phyloP scores from a whole-genome alignment of 2,113 vertebrate genomes.

The Apeltes quadracus region DNA sequence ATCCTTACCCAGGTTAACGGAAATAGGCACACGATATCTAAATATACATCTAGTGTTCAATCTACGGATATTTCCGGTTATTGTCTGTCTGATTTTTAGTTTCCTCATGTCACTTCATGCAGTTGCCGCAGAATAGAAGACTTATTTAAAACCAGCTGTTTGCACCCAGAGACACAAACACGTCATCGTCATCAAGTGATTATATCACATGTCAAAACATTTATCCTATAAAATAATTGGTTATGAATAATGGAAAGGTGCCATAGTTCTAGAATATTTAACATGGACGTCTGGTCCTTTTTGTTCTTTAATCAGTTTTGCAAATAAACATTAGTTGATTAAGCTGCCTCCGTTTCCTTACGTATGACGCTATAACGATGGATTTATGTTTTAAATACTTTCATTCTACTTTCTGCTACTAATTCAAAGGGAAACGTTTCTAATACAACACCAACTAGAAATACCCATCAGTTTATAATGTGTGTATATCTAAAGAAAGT shows the following conservation, averaged over 20 bases:
- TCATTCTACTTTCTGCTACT: neutral
- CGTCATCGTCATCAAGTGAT: too few relatives aligned
- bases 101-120: neutral
- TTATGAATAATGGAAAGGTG: slow-evolving; percentile 23
- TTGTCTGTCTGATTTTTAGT: neutral
- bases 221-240: too few relatives aligned
- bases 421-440: neutral
- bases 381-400: neutral
- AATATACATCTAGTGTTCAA: neutral
- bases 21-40: neutral
- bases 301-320: slow-evolving; percentile 6
- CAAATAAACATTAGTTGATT: neutral
- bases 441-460: too few relatives aligned
- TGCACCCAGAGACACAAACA: too few relatives aligned
- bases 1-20: neutral
- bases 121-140: slow-evolving; percentile 1
- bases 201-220: too few relatives aligned
- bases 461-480: neutral
- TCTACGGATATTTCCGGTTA: neutral
- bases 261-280: neutral
- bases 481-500: neutral
- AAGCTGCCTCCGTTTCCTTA: too few relatives aligned
- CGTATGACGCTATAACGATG: too few relatives aligned
- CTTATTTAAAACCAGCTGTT: neutral
- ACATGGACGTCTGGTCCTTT: too few relatives aligned